Evolutionary conservation across 2,113 vertebrate species (phyloP), one percentile per base, ranked within the genome.

Genomic region (Aegithalos caudatus): DNA sequence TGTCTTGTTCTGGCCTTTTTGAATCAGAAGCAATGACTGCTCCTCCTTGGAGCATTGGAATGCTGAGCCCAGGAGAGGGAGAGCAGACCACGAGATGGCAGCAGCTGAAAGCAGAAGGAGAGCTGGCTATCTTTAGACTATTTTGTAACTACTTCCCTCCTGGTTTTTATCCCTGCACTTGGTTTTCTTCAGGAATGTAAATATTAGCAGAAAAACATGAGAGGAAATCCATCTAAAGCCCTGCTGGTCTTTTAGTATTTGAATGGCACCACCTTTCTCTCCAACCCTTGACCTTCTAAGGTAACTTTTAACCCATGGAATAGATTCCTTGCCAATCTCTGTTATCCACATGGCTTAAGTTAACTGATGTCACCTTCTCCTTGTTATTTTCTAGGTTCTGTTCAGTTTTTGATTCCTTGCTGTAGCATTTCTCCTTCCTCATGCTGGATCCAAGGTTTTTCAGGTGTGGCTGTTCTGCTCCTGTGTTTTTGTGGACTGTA

Each of bases 41-140:
- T 83, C 3, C 0, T 70, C 0, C 1, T 12, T 50, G 45, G 50
- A 37, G 25, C 18, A 0, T 1, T 40, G n/a, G 24, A 5, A 7
- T 40, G 23, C 57, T 29, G 71, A 70, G 61, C n/a, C 18, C 72
- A 22, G 45, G 61, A 28, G 77, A 35, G 35, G 73, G 15, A 90
- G 65, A 78, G 40, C 38, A 40, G 20, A 25, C 96, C 97, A 96
- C 56, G 47, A 96, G 97, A 47, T 96, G 96, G 97, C 95, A 96
- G 95, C 89, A 88, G 78, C 25, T 57, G 29, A 78, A 86, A 95
- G 85, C 74, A 86, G 44, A 88, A 78, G 7, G 12, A 15, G 13
- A n/a, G 44, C 57, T 92, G 60, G 7, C 44, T 62, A 2, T 77
- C 3, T 4, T 62, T 28, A 24, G 25, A 23, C 9, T 8, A 7